phyloP scores from a whole-genome alignment of 2,797 vertebrate genomes.

The Halcyon chelicuti region DNA sequence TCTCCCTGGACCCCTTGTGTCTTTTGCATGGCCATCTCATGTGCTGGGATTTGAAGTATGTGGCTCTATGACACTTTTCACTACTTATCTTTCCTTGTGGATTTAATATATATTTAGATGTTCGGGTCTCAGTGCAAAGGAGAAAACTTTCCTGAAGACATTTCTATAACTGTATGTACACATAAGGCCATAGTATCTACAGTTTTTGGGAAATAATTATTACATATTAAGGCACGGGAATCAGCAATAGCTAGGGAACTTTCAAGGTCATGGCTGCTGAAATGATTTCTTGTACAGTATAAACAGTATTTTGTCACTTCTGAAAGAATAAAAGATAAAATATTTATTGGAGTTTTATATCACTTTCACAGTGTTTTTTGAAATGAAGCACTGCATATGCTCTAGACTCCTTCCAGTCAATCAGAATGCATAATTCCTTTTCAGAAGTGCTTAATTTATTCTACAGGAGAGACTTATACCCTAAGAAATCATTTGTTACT shows the following conservation, averaged over 20 bases:
- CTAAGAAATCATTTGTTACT: neutral
- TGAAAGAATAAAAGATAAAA: neutral
- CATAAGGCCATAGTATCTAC: neutral
- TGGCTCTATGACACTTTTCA: neutral
- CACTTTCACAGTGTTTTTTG: neutral
- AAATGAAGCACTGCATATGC: neutral
- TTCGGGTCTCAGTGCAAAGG: neutral
- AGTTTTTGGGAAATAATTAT: neutral
- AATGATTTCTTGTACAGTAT: neutral
- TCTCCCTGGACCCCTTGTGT: neutral
- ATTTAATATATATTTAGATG: neutral
- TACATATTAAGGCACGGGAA: neutral
- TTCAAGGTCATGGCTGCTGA: neutral
- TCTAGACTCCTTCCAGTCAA: neutral
- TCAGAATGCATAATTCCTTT: neutral
- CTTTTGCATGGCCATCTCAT: neutral
- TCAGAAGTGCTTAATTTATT: neutral
- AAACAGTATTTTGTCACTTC: neutral
- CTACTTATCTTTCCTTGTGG: neutral
- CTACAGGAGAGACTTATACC: neutral
- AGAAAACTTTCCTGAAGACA: neutral
- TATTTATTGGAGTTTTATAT: neutral
- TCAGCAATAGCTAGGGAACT: neutral
- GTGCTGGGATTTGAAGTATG: neutral
- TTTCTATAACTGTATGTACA: neutral